Conservation (phyloP, 30 jellyfish, hydroid and myxozoan species). For the Aurelia sp. region DNA sequence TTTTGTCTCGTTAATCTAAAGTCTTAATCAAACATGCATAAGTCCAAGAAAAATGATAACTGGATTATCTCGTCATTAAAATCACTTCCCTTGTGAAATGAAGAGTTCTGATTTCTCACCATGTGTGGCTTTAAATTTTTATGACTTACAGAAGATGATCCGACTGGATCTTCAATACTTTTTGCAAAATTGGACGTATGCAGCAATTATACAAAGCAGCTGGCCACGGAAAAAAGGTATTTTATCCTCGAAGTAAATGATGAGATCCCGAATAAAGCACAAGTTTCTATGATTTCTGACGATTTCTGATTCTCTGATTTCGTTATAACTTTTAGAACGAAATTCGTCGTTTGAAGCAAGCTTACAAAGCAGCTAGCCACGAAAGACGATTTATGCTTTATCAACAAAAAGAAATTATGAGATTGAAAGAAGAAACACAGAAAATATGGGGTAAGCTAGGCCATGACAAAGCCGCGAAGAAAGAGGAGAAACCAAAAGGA, state of each 20-base stretch:
- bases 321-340: conserved; percentile 18
- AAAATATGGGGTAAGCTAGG: conserved; percentile 86
- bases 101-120: too few species aligned
- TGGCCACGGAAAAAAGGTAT: conserved; percentile 77
- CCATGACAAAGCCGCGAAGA: conserved; percentile 51
- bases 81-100: too few species aligned
- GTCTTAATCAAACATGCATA: too few species aligned
- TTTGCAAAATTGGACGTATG: conserved; percentile 65
- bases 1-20: too few species aligned
- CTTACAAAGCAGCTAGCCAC: conserved; percentile 89
- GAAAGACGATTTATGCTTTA: conserved; percentile 85
- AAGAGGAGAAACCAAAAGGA: conserved; percentile 7
- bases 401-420: conserved; percentile 86
- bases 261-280: not conserved
- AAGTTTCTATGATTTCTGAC: too few species aligned
- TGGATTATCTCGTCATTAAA: too few species aligned
- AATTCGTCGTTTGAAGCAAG: conserved; percentile 83
- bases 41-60: too few species aligned
- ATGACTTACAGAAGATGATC: not conserved
- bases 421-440: conserved; percentile 84
- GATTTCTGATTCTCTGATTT: too few species aligned
- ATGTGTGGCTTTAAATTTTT: not conserved
- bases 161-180: not conserved
- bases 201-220: conserved; percentile 88
- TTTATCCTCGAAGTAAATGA: conserved; percentile 83